These are phyloP conservation scores for Eutrigla gurnardus DNA, from an alignment of 2,797 vertebrate genomes.

Conservation along the genomic window DNA sequence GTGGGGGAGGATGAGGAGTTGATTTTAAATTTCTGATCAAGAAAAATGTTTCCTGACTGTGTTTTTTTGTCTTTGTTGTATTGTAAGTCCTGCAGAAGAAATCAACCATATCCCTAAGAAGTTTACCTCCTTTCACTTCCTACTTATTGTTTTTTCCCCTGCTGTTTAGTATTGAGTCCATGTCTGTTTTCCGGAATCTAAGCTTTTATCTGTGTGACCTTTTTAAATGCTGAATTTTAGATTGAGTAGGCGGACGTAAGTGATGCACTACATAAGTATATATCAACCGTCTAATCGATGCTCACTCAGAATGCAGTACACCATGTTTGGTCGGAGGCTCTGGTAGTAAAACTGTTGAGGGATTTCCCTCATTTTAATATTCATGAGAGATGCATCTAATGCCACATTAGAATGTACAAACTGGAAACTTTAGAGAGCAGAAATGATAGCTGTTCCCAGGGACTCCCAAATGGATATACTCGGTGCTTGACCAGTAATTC, in stretches of 20 bases:
- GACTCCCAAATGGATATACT: slow-evolving; percentile 15
- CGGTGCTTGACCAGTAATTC: slow-evolving; percentile 9
- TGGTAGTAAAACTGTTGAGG: slow-evolving; percentile 36
- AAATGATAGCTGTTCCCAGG: not conserved
- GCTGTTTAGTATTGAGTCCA: slow-evolving; percentile 14
- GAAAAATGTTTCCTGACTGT: too few relatives aligned
- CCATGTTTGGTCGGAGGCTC: not conserved
- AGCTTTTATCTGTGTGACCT: slow-evolving; percentile 54
- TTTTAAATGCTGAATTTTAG: slow-evolving; percentile 27
- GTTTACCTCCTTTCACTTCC: not conserved
- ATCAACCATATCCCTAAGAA: not conserved
- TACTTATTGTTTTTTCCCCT: not conserved
- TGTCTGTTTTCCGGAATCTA: slow-evolving; percentile 10
- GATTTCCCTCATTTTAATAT: slow-evolving; percentile 49
- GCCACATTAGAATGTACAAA: slow-evolving; percentile 23
- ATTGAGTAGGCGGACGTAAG: slow-evolving; percentile 36
- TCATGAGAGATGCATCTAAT: slow-evolving; percentile 49
- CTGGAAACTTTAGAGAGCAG: slow-evolving; percentile 20
- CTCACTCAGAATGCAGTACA: slow-evolving; percentile 34
- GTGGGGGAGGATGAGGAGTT: too few relatives aligned
- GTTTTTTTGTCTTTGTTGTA: too few relatives aligned
- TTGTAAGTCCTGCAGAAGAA: too few relatives aligned
- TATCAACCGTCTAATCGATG: slow-evolving; percentile 38
- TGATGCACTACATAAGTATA: slow-evolving; percentile 51
- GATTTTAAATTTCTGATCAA: too few relatives aligned